Conservation (phyloP, 2,888 invertebrate species). For the Lasioglossum morio region DNA sequence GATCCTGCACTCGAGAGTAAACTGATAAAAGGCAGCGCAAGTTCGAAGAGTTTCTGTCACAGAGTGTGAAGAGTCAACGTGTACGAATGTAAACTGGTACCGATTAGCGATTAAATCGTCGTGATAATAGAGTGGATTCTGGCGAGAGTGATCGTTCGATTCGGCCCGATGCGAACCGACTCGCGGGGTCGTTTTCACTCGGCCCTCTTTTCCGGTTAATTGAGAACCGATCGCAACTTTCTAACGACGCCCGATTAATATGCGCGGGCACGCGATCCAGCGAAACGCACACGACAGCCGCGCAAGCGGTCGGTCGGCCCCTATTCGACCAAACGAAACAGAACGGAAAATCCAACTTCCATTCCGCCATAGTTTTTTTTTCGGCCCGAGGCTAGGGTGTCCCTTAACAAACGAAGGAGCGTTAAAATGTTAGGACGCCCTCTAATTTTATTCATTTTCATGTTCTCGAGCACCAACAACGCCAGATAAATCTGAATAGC, state of each 20-base stretch:
- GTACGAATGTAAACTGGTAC: neutral
- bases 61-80: neutral
- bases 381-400: too few species aligned
- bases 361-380: neutral
- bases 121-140: neutral
- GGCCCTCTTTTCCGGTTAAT: constrained; percentile 72
- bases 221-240: constrained; percentile 75
- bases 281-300: constrained; percentile 29
- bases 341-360: neutral
- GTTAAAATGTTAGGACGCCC: too few species aligned
- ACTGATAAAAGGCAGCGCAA: neutral
- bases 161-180: neutral
- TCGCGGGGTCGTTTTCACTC: constrained; percentile 57
- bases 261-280: constrained; percentile 46
- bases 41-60: neutral
- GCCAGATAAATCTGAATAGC: too few species aligned
- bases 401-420: too few species aligned
- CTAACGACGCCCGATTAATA: constrained; percentile 73
- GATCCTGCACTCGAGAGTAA: neutral
- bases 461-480: too few species aligned
- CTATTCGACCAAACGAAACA: constrained; percentile 17
- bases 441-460: too few species aligned
- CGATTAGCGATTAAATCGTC: neutral
- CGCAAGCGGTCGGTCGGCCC: neutral
- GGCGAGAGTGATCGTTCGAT: neutral